Evolutionary conservation across 2,888 invertebrate genomes (phyloP).

Genomic region (Morpho helenor): DNA sequence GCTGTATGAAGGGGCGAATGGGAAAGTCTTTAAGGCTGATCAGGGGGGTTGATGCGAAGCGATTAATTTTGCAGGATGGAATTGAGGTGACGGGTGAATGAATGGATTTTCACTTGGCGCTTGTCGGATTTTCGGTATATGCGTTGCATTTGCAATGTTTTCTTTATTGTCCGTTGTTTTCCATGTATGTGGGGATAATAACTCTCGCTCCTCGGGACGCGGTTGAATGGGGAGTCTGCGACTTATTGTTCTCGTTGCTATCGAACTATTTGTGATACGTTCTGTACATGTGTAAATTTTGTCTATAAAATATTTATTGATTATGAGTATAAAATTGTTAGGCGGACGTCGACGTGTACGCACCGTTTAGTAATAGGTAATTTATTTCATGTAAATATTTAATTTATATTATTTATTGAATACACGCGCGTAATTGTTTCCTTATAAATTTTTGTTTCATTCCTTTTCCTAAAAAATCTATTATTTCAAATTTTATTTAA

Average conservation of each 20-base stretch:
- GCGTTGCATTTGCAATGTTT: conserved; percentile 21
- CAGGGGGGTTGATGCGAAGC: conserved; percentile 62
- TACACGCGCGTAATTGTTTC: conserved; percentile 60
- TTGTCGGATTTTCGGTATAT: conserved; percentile 24
- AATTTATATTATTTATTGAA: conserved; percentile 52
- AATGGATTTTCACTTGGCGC: conserved; percentile 46
- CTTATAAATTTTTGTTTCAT: conserved; percentile 44
- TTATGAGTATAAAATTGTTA: conserved; percentile 25
- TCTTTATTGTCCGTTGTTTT: conserved; percentile 27
- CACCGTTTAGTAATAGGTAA: conserved; percentile 32
- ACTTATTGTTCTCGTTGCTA: conserved; percentile 62
- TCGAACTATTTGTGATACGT: conserved; percentile 30
- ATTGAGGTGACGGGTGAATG: conserved; percentile 52
- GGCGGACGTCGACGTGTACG: conserved; percentile 31
- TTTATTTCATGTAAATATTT: conserved; percentile 53
- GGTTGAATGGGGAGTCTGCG: conserved; percentile 52
- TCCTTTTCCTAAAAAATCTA: conserved; percentile 33
- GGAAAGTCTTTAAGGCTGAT: conserved; percentile 49
- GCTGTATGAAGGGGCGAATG: conserved; percentile 52
- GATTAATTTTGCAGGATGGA: conserved; percentile 39
- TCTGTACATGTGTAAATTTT: conserved; percentile 30
- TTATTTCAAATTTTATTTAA: conserved; percentile 17
- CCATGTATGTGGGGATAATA: conserved; percentile 58
- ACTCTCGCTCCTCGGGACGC: conserved; percentile 57
- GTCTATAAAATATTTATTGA: conserved; percentile 37